Base-by-base conservation (phyloP, 2,113 vertebrate genomes). In the Cebidichthys violaceus region DNA sequence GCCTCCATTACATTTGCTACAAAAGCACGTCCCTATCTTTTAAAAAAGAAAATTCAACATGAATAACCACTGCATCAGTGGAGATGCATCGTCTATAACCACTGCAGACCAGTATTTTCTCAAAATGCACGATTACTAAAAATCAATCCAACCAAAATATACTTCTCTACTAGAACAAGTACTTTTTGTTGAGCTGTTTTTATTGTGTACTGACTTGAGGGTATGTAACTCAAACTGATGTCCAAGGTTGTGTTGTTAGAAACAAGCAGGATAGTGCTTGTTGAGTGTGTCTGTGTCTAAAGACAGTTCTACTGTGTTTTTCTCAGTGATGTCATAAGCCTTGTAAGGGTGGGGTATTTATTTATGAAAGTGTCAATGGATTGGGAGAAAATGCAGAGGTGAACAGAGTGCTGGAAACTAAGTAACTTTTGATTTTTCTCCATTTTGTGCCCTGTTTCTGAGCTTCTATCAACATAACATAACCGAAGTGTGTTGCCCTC, bases 311-410 rank as follows among this genome's bases (percentile, higher is more conserved):
- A 67, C 17, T 65, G 69, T 52, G 61, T 54, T 86, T 27, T 82
- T 82, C 62, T 64, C 67, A 78, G 78, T 62, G 50, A 78, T 64
- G 82, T 81, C 50, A 69, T 41, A 79, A 77, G 50, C 68, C 73
- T 76, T 65, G 61, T 82, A 73, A 78, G 91, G 80, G 69, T 70
- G 82, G 87, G 91, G 74, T 94, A 92, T 94, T 95, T 95, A 95
- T 95, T 94, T 86, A 84, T 76, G 89, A 66, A 78, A 83, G 57
- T 86, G 29, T 59, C 9, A 29, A 14, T 52, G 37, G 20, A 71
- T 60, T 71, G 61, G 35, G 27, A 86, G 29, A 83, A 62, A 37
- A 61, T 37, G 37, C 60, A 35, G 27, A 43, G 76, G 14, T 66
- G 18, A 86, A 64, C 45, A 27, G 52, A 59, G 69, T 74, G 81